phyloP scores from a whole-genome alignment of 2,888 invertebrate species.

The Sarcophaga variegata region DNA sequence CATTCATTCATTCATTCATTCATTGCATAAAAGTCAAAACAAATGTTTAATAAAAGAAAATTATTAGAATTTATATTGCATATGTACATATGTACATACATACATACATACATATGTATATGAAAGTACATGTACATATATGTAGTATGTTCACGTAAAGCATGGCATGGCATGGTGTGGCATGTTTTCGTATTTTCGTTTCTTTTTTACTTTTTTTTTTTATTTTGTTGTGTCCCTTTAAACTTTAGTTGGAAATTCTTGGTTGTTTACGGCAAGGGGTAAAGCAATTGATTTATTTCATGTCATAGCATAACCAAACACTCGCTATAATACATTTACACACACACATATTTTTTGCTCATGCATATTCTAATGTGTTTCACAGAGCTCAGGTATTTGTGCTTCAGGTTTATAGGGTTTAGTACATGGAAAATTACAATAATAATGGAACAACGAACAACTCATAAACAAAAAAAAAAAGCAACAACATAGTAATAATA shows the following conservation, averaged over 20 bases:
- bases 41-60: background rate
- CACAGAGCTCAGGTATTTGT: conserved; percentile 62
- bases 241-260: conserved; percentile 40
- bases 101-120: too few species aligned
- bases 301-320: conserved; percentile 44
- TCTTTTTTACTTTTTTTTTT: background rate
- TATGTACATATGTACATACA: too few species aligned
- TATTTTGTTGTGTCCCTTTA: conserved; percentile 15
- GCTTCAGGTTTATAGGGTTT: conserved; percentile 52
- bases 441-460: conserved; percentile 30
- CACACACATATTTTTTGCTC: conserved; percentile 15
- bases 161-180: background rate
- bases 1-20: conserved; percentile 37
- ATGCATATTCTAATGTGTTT: conserved; percentile 53
- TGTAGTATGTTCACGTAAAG: background rate
- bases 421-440: conserved; percentile 62
- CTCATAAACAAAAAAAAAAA: too few species aligned
- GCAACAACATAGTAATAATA: background rate
- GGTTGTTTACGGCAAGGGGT: conserved; percentile 22
- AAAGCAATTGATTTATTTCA: conserved; percentile 66
- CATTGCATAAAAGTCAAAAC: conserved; percentile 13
- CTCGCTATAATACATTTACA: conserved; percentile 6
- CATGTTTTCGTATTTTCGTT: background rate
- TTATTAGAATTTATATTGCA: too few species aligned
- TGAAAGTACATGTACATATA: background rate